These are phyloP conservation scores for Helobdella robusta DNA, from an alignment of 2,888 invertebrate species.

Conservation along the genomic window DNA sequence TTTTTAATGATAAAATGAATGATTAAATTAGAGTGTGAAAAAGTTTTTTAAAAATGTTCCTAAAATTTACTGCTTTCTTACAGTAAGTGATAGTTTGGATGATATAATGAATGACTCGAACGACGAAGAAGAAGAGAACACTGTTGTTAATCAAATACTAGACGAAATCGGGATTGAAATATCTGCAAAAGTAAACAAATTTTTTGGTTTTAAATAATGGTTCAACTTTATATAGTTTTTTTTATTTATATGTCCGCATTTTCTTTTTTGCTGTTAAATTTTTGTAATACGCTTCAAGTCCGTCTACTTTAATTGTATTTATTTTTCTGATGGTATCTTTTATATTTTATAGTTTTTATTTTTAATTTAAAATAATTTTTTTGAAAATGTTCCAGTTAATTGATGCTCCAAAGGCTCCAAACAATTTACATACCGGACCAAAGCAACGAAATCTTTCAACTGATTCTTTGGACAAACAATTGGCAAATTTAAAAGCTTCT, in stretches of 20 bases:
- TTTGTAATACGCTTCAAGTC: background rate
- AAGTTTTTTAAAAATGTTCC: background rate
- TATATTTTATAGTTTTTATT: background rate
- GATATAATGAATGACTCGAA: slow-evolving; percentile 78
- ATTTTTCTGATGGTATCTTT: too few relatives aligned
- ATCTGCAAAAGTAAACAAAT: slow-evolving; percentile 63
- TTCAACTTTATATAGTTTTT: too few relatives aligned
- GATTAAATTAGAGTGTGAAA: too few relatives aligned
- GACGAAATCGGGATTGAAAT: slow-evolving; percentile 94
- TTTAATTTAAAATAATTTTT: background rate
- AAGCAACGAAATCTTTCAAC: background rate
- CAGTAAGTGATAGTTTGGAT: slow-evolving; percentile 79
- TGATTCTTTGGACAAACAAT: slow-evolving; percentile 18
- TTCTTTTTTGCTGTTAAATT: too few relatives aligned
- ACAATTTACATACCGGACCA: background rate
- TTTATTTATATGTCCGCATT: too few relatives aligned
- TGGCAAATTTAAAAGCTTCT: slow-evolving; percentile 2
- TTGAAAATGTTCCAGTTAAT: background rate
- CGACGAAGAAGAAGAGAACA: slow-evolving; percentile 79
- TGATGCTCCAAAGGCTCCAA: slow-evolving; percentile 15
- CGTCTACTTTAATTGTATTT: background rate
- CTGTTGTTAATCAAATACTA: slow-evolving; percentile 75
- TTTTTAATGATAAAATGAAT: too few relatives aligned
- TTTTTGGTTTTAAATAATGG: background rate
- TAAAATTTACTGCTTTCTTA: background rate